A percentile compares a stretch with the other conserved stretches of the same genome.
Evolutionary conservation across 92 coral and sea anemone species (phyloP).

Genomic region (Paragorgia papillata): DNA sequence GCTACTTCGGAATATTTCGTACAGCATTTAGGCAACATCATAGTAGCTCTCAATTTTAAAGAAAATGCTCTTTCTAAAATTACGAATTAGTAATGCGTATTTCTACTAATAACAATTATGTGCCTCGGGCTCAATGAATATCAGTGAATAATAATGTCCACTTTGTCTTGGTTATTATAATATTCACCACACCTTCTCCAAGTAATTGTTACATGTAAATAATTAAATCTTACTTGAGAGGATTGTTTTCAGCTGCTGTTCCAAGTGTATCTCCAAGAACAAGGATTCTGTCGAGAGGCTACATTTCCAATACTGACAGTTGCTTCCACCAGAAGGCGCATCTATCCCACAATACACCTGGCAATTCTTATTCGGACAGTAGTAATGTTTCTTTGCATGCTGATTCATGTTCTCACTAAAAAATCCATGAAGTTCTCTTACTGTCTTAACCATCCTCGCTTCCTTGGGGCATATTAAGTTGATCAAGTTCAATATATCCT

Average conservation of each 20-base stretch:
- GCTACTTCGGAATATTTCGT: too few species aligned
- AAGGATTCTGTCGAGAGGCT: slow-evolving; percentile 13
- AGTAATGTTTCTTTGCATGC: slow-evolving; percentile 37
- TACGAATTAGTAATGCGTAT: too few species aligned
- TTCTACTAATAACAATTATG: too few species aligned
- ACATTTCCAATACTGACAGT: slow-evolving; percentile 11
- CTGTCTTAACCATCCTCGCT: slow-evolving; percentile 2
- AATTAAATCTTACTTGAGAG: slow-evolving; percentile 44
- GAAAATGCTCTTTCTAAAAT: too few species aligned
- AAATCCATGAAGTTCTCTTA: slow-evolving; percentile 25
- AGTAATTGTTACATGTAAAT: too few species aligned
- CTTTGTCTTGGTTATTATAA: too few species aligned
- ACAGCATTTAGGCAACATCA: too few species aligned
- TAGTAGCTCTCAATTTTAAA: too few species aligned
- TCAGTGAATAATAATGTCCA: too few species aligned
- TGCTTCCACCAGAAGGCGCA: background rate
- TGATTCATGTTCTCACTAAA: slow-evolving; percentile 10
- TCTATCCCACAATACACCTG: slow-evolving; percentile 6
- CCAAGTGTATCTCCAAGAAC: slow-evolving; percentile 45
- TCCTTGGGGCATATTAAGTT: slow-evolving; percentile 37
- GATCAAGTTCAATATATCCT: slow-evolving; percentile 27
- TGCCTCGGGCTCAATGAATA: too few species aligned
- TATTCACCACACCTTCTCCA: too few species aligned
- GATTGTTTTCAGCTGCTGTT: slow-evolving; percentile 20
- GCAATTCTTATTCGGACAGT: slow-evolving; percentile 45